phyloP scores from a whole-genome alignment of 2,888 invertebrate genomes.

The Drosophila paranaensis region DNA sequence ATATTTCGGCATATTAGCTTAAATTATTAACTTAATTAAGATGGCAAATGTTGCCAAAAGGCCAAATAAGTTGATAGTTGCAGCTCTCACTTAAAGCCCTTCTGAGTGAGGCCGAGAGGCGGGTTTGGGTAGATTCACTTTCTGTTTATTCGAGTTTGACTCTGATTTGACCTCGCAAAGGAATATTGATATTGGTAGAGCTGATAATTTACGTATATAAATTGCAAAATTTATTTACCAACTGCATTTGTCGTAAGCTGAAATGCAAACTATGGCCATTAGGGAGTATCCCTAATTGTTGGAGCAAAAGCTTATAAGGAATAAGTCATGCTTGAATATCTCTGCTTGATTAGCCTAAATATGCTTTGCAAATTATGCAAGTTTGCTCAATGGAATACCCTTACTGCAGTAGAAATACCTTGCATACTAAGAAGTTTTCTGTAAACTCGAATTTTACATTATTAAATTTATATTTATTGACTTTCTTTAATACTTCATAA shows the following conservation, averaged over 20 bases:
- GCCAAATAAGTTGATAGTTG: not conserved
- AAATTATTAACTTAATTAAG: not conserved
- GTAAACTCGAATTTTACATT: not conserved
- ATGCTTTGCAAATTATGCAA: not conserved
- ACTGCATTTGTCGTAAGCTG: not conserved
- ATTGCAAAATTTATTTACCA: not conserved
- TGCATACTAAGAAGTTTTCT: not conserved
- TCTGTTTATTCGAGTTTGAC: not conserved
- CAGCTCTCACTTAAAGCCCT: not conserved
- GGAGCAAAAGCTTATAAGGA: not conserved
- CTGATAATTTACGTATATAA: not conserved
- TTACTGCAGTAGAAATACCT: not conserved
- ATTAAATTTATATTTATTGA: too few relatives aligned
- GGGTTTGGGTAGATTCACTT: not conserved
- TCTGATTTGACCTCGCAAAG: not conserved
- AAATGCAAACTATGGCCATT: not conserved
- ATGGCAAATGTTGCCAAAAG: not conserved
- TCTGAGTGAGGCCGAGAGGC: not conserved
- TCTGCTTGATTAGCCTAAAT: not conserved
- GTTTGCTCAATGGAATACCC: not conserved
- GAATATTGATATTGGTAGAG: not conserved
- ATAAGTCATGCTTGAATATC: not conserved
- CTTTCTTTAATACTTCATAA: too few relatives aligned
- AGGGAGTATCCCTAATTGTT: not conserved
- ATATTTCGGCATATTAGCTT: not conserved